These are phyloP conservation scores for Chelonus insularis DNA, from an alignment of 1,140 invertebrate genomes.

Conservation along the genomic window DNA sequence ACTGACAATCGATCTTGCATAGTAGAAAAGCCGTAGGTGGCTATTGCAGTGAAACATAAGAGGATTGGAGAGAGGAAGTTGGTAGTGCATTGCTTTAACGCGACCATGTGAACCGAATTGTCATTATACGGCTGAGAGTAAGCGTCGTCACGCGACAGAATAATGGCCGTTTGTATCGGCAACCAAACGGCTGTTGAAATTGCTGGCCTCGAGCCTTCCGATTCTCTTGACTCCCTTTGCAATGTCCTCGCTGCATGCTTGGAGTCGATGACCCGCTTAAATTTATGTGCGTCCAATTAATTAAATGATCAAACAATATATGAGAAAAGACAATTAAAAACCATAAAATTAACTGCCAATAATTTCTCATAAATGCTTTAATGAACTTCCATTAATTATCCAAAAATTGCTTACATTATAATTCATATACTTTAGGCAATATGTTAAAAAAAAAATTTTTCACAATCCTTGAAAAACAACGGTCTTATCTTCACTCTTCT, in stretches of 20 bases:
- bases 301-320: too few relatives aligned
- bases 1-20: too few relatives aligned
- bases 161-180: slow-evolving; percentile 29
- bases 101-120: slow-evolving; percentile 29
- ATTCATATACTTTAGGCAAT: not conserved
- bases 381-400: not conserved
- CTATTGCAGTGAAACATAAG: too few relatives aligned
- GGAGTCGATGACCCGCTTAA: slow-evolving; percentile 18
- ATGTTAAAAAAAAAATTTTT: too few relatives aligned
- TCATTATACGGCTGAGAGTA: slow-evolving; percentile 27
- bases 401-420: slow-evolving; percentile 5
- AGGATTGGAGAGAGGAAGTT: not conserved
- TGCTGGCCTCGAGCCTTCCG: slow-evolving; percentile 28
- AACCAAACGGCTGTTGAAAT: slow-evolving; percentile 27
- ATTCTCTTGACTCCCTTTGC: not conserved
- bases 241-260: slow-evolving; percentile 12
- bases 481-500: too few relatives aligned
- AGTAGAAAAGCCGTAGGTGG: too few relatives aligned
- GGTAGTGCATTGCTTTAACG: slow-evolving; percentile 28
- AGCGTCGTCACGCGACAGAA: slow-evolving; percentile 29
- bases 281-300: slow-evolving; percentile 5
- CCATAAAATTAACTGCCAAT: too few relatives aligned
- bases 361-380: not conserved
- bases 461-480: too few relatives aligned
- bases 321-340: too few relatives aligned